Base-by-base conservation (phyloP, 2,888 invertebrate genomes). In the Deroplatys truncata region DNA sequence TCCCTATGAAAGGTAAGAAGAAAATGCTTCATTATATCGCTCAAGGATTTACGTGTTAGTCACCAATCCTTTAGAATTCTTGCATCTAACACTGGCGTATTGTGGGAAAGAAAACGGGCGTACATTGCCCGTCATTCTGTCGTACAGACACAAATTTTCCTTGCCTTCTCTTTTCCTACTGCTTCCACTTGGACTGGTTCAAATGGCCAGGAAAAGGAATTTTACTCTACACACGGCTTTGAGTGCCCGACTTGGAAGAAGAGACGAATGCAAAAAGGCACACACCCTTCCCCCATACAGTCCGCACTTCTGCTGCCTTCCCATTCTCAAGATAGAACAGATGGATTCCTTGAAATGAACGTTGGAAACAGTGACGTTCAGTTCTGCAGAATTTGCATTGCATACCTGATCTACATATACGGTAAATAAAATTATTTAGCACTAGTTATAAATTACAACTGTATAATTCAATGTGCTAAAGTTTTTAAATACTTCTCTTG, bases 181-280 rank as follows among this genome's bases (percentile, higher is more conserved):
- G 56, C 86, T 90, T 90, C 90, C 85, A 88, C 89, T 89, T 89
- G 90, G 90, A 43, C 88, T 89, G 90, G 86, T 89, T 89, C 90
- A 89, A 90, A 90, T 90, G 90, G 89, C 88, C 83, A 49, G 89
- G 84, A 88, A 90, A 90, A 88, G 89, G 90, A 90, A 86, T 90
- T 72, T 72, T 72, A 72, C 56, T 89, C 56, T 72, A 72, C 56
- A 72, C 56, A 72, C 56, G 56, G 56, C 56, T 72, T 72, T 72
- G 56, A 72, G 56, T 72, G 56, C 56, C 56, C 56, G 56, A 72
- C 56, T 72, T 72, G 20, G 20, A 72, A 20, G 56, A 72, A 72
- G 56, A 72, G 56, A 72, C 56, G 56, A 72, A 72, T 72, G 56
- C 56, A 72, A 72, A 72, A 72, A 20, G 56, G 20, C 56, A 25